A percentile compares a stretch with the other conserved stretches of the same genome.
phyloP scores from a whole-genome alignment of 1,140 invertebrate species.

The Macrostomum lignano region DNA sequence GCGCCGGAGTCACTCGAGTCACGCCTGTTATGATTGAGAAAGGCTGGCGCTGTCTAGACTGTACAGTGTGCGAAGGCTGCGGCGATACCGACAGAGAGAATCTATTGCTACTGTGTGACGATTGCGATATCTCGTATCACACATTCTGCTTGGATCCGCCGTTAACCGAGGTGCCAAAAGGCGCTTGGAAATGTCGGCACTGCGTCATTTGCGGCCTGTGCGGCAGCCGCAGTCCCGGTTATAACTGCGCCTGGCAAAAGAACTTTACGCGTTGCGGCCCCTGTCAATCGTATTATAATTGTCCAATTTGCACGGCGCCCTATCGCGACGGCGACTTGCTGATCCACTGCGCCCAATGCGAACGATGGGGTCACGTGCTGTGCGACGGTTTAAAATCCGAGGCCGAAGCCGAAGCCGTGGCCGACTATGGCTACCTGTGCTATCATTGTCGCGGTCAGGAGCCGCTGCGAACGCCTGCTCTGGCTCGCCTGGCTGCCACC shows the following conservation, averaged over 20 bases:
- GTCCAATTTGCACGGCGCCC: slow-evolving; percentile 47
- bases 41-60: slow-evolving; percentile 92
- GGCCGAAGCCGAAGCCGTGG: slow-evolving; percentile 46
- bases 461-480: background rate
- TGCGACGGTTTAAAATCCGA: slow-evolving; percentile 68
- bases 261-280: slow-evolving; percentile 65
- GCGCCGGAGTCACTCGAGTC: slow-evolving; percentile 43
- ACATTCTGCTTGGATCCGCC: slow-evolving; percentile 91
- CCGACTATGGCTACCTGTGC: slow-evolving; percentile 4
- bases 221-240: slow-evolving; percentile 48
- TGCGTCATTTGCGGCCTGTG: slow-evolving; percentile 72
- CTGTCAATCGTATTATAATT: slow-evolving; percentile 55
- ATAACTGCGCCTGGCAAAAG: slow-evolving; percentile 49
- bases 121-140: slow-evolving; percentile 96
- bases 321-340: slow-evolving; percentile 73
- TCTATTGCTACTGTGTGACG: slow-evolving; percentile 74
- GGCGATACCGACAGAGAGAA: slow-evolving; percentile 73
- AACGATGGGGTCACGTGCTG: slow-evolving; percentile 61
- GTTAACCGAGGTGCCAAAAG: slow-evolving; percentile 55
- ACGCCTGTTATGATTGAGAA: slow-evolving; percentile 57
- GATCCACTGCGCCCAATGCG: slow-evolving; percentile 68
- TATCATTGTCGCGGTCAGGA: background rate
- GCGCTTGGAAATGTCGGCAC: slow-evolving; percentile 49
- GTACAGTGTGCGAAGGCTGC: slow-evolving; percentile 94
- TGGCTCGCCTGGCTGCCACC: too few relatives aligned